Conservation (phyloP, 1,140 invertebrate species). For the Physella acuta region DNA sequence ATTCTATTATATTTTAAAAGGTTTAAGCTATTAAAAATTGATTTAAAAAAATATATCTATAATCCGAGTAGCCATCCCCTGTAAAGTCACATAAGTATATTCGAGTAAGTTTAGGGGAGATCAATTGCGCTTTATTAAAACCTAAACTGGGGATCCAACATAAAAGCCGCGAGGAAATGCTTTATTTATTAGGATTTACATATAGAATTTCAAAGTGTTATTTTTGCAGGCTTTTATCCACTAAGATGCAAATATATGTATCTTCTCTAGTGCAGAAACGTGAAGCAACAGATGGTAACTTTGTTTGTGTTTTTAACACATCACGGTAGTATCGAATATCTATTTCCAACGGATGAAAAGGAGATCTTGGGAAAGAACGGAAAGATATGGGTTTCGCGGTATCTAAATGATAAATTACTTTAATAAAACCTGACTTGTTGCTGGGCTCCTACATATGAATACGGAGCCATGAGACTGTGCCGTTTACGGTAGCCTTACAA, state of each 20-base stretch:
- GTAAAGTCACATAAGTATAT: too few relatives aligned
- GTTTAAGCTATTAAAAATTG: too few relatives aligned
- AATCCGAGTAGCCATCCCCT: too few relatives aligned
- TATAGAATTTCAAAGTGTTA: background rate
- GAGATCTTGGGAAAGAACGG: too few relatives aligned
- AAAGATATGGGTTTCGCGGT: background rate
- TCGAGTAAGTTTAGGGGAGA: too few relatives aligned
- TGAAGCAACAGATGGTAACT: too few relatives aligned
- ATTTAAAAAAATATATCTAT: too few relatives aligned
- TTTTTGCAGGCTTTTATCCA: background rate
- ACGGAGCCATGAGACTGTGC: background rate
- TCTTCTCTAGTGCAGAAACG: too few relatives aligned
- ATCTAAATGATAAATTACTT: background rate
- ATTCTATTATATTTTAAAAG: too few relatives aligned
- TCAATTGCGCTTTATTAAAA: background rate
- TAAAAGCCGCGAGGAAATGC: background rate
- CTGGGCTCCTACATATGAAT: background rate
- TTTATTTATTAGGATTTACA: background rate
- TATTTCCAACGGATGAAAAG: too few relatives aligned
- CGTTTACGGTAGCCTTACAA: background rate
- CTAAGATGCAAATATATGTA: background rate
- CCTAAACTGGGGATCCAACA: background rate
- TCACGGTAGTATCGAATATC: too few relatives aligned
- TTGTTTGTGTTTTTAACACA: too few relatives aligned
- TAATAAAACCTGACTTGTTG: background rate